Conservation (phyloP, 2,888 invertebrate species). For the Galerucella pusilla region DNA sequence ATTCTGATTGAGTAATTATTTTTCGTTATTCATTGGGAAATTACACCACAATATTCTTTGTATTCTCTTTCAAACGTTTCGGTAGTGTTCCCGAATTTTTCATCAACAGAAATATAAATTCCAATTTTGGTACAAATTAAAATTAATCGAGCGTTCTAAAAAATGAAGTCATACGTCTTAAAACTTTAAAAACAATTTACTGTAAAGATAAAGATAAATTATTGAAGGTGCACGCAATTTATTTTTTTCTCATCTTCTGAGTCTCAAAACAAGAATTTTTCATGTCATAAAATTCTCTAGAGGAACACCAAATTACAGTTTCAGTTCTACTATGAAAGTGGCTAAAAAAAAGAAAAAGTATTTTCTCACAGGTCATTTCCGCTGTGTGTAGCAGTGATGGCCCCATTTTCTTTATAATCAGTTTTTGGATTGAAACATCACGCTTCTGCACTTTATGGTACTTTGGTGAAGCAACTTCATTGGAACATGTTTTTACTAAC, state of each 20-base stretch:
- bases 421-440: conserved; percentile 28
- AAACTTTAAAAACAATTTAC: too few species aligned
- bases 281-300: conserved; percentile 9
- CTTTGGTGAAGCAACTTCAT: conserved; percentile 15
- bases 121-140: too few species aligned
- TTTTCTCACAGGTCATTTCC: conserved; percentile 32
- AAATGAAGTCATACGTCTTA: too few species aligned
- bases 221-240: conserved; percentile 1
- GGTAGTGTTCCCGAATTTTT: too few species aligned
- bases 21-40: too few species aligned
- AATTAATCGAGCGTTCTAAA: too few species aligned
- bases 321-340: conserved; percentile 7
- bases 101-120: too few species aligned
- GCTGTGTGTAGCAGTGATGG: conserved; percentile 21
- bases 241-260: conserved; percentile 4
- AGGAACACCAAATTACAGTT: conserved; percentile 15
- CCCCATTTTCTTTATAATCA: conserved; percentile 33
- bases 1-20: too few species aligned
- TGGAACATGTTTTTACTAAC: conserved; percentile 9
- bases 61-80: too few species aligned
- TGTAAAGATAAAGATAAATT: background rate
- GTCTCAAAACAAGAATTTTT: conserved; percentile 13
- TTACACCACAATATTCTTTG: too few species aligned
- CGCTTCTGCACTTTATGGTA: conserved; percentile 17
- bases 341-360: conserved; percentile 7